Evolutionary conservation across 2,888 invertebrate species (phyloP).

Genomic region (Tipula vernalis): DNA sequence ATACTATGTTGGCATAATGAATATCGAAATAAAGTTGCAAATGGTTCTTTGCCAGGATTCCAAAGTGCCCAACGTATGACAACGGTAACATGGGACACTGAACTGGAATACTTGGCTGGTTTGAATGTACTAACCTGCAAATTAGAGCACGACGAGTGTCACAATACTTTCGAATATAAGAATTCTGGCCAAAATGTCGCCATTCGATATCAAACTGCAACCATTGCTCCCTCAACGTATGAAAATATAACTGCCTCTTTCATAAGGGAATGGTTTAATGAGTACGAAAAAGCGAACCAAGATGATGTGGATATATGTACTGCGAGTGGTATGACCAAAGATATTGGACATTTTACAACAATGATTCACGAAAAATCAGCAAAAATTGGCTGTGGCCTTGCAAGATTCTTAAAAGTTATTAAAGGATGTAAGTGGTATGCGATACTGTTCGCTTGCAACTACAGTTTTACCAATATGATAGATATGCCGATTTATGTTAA

Average conservation of each 20-base stretch:
- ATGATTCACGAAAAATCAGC: neutral
- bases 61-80: neutral
- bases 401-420: neutral
- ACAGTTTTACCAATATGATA: neutral
- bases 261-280: neutral
- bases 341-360: neutral
- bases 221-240: neutral
- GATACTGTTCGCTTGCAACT: neutral
- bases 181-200: slow-evolving; percentile 7
- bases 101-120: neutral
- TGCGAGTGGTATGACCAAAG: neutral
- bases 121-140: neutral
- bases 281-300: neutral
- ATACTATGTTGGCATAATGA: neutral
- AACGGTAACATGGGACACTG: neutral
- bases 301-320: neutral
- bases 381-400: neutral
- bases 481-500: neutral
- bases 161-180: neutral
- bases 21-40: neutral
- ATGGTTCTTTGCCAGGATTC: neutral
- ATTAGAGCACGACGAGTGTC: neutral
- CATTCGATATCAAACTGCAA: neutral
- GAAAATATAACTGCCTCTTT: neutral
- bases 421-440: neutral